Conservation (phyloP, 1,140 invertebrate species). For the Carposina sasakii region DNA sequence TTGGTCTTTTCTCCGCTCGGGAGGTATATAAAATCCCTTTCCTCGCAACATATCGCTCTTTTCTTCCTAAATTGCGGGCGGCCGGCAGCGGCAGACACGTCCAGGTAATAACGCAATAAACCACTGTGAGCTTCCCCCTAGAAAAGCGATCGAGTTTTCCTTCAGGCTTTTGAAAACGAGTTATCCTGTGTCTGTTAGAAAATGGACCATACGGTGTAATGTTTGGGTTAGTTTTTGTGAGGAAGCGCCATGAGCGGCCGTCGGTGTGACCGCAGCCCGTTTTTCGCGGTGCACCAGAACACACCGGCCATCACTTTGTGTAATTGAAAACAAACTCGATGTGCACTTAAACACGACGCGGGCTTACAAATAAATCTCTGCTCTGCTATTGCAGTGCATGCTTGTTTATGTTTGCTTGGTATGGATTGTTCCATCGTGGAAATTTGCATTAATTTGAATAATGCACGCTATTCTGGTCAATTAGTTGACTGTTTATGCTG, state of each 20-base stretch:
- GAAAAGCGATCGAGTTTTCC: constrained; percentile 69
- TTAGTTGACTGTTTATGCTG: too few relatives aligned
- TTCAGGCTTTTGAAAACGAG: constrained; percentile 61
- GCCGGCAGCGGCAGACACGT: constrained; percentile 62
- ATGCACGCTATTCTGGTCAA: too few relatives aligned
- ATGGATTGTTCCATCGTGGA: neutral
- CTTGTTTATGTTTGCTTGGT: constrained; percentile 10
- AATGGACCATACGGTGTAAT: constrained; percentile 46
- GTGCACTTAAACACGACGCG: constrained; percentile 61
- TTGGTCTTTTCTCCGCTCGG: constrained; percentile 42
- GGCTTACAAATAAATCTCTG: constrained; percentile 61
- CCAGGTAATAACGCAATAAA: constrained; percentile 73
- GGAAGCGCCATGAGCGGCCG: too few relatives aligned
- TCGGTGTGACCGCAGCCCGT: constrained; percentile 51
- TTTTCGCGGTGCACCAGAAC: constrained; percentile 54
- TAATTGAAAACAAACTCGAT: constrained; percentile 70
- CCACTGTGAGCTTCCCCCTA: constrained; percentile 66
- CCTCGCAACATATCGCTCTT: constrained; percentile 64
- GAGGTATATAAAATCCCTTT: constrained; percentile 62
- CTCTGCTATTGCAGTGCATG: constrained; percentile 27
- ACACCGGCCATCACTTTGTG: constrained; percentile 63
- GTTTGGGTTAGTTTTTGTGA: constrained; percentile 45
- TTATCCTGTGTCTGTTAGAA: constrained; percentile 38
- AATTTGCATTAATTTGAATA: too few relatives aligned
- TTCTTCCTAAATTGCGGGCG: constrained; percentile 65